Evolutionary conservation across 2,113 vertebrate genomes (phyloP).

Genomic region (Lagopus leucura): DNA sequence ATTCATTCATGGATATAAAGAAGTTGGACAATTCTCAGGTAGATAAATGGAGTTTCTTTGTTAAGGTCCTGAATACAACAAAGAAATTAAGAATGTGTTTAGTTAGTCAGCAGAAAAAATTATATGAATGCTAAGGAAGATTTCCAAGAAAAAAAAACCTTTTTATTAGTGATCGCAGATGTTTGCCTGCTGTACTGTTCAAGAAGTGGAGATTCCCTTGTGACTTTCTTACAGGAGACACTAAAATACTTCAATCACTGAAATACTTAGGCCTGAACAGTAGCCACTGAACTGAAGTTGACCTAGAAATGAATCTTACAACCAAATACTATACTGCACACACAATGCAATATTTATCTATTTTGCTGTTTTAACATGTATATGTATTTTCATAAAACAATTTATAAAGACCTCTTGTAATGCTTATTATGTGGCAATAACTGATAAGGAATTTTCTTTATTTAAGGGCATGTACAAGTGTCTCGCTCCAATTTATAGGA

Average conservation of each 20-base stretch:
- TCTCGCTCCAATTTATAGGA: no score
- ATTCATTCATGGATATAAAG: neutral
- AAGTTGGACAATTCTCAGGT: neutral
- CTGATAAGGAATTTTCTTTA: no score
- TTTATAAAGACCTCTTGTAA: no score
- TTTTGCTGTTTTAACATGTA: no score
- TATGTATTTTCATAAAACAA: no score
- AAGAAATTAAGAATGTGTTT: neutral
- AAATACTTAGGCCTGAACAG: no score
- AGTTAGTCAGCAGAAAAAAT: neutral
- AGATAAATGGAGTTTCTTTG: neutral
- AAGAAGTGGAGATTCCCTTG: neutral
- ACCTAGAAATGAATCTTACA: no score
- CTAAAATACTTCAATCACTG: neutral
- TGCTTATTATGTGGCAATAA: no score
- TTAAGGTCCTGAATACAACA: neutral
- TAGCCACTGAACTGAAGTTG: no score
- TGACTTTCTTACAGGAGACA: neutral
- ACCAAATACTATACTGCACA: no score
- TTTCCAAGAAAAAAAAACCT: neutral
- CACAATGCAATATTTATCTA: no score
- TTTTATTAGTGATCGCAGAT: neutral
- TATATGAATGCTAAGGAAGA: neutral
- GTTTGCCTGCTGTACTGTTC: neutral
- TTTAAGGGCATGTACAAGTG: no score